A percentile compares a stretch with the other conserved stretches of the same genome.
These are phyloP conservation scores for Pitangus sulphuratus DNA, from an alignment of 2,797 vertebrate genomes.

Conservation along the genomic window DNA sequence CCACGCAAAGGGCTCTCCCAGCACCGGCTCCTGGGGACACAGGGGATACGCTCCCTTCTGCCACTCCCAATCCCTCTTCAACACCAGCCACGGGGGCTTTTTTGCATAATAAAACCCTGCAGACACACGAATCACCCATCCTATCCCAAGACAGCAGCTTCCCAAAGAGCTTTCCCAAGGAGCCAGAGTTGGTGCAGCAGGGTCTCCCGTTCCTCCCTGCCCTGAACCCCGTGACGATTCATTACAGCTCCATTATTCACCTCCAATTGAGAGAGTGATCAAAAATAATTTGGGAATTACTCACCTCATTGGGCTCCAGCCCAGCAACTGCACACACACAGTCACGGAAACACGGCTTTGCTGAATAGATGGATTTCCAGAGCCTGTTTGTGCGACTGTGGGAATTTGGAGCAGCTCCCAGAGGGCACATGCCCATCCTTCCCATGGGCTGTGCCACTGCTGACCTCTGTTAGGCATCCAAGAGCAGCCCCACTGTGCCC, in stretches of 20 bases:
- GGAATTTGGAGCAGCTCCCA: not conserved
- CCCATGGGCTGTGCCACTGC: fast-evolving
- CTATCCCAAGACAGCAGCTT: not conserved
- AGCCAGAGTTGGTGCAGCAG: not conserved
- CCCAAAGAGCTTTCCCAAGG: not conserved
- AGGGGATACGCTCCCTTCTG: not conserved
- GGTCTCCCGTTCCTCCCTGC: fast-evolving
- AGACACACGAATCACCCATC: not conserved
- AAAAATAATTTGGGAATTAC: not conserved
- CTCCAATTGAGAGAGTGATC: not conserved
- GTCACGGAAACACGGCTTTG: not conserved
- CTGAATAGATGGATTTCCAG: not conserved
- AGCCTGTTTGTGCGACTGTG: not conserved
- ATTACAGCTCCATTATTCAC: not conserved
- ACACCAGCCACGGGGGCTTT: not conserved
- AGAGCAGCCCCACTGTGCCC: not conserved
- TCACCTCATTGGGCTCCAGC: not conserved
- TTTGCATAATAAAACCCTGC: not conserved
- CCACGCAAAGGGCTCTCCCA: not conserved
- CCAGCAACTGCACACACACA: not conserved
- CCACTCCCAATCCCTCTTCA: not conserved
- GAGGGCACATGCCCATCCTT: not conserved
- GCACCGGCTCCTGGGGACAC: not conserved
- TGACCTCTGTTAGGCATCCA: fast-evolving
- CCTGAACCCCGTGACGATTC: fast-evolving